Evolutionary conservation across 1,140 invertebrate genomes (phyloP), one percentile per base, ranked within the genome.

Genomic region (Cotesia chilonis): DNA sequence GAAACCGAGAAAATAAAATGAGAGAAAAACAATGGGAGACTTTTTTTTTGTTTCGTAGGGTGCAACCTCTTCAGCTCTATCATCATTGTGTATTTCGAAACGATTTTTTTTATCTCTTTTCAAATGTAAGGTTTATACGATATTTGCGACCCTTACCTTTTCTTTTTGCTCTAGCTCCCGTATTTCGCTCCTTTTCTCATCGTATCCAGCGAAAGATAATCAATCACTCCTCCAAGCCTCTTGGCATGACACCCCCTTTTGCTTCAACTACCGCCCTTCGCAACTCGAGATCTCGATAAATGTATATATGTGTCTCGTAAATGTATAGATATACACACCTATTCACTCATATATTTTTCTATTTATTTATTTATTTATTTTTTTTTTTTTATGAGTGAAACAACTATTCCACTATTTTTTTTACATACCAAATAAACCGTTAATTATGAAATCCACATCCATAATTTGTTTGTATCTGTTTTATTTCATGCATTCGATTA

Each of bases 191-290:
- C 74, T 81, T 78, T 80, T 80, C 80, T 84, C 83, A 87, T 47
- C 41, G 41, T 47, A 47, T 87, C 85, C 84, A 83, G 80, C 80
- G 81, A 84, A 87, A 86, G 80, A 87, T 82, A 76, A 87, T 87
- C 85, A 87, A 87, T 87, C 85, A 86, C 85, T 85, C 81, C 84
- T 84, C 82, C 81, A 81, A 75, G 76, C 77, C 77, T 78, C 80
- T 81, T 80, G 78, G 82, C 84, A 78, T 84, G 84, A 85, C 83
- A 84, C 81, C 82, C 82, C 81, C 82, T 84, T 82, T 81, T 78
- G 74, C 83, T 81, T 81, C 83, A 79, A 79, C 82, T 71, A 61
- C 81, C 80, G 81, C 82, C 82, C 81, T 82, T 61, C 51, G 37
- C 54, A 69, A 37, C 54, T 75, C 72, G 74, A 74, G 77, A 79